phyloP scores from a whole-genome alignment of 2,888 invertebrate species.

The Syrphus vitripennis region DNA sequence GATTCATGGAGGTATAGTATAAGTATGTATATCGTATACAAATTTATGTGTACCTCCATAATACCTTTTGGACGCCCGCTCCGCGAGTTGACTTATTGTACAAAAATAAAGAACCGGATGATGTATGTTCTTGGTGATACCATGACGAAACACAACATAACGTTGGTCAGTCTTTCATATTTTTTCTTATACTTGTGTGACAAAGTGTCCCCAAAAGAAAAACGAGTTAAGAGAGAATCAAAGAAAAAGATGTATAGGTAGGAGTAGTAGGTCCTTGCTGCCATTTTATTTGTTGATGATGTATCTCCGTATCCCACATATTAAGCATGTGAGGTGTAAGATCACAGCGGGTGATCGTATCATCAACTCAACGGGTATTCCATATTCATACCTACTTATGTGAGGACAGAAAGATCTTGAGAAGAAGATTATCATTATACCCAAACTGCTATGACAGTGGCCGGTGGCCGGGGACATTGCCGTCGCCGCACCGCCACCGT shows the following conservation, averaged over 20 bases:
- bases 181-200: conserved; percentile 29
- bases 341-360: conserved; percentile 68
- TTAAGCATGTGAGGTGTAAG: conserved; percentile 59
- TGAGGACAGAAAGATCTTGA: conserved; percentile 30
- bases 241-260: conserved; percentile 42
- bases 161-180: conserved; percentile 69
- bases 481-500: not conserved
- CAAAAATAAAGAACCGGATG: conserved; percentile 43
- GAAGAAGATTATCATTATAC: conserved; percentile 14
- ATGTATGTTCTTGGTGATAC: conserved; percentile 62
- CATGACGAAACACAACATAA: conserved; percentile 50
- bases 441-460: conserved; percentile 11
- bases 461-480: conserved; percentile 8
- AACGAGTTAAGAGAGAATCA: conserved; percentile 4
- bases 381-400: not conserved
- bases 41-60: not conserved
- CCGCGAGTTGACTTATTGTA: not conserved
- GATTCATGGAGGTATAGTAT: conserved; percentile 66
- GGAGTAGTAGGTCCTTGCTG: conserved; percentile 35
- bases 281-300: conserved; percentile 45
- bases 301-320: conserved; percentile 20
- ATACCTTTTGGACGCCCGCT: conserved; percentile 26
- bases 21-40: conserved; percentile 13
- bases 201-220: conserved; percentile 42
- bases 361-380: conserved; percentile 65